These are phyloP conservation scores for Sarcophaga variegata DNA, from an alignment of 2,888 invertebrate species.

Conservation along the genomic window DNA sequence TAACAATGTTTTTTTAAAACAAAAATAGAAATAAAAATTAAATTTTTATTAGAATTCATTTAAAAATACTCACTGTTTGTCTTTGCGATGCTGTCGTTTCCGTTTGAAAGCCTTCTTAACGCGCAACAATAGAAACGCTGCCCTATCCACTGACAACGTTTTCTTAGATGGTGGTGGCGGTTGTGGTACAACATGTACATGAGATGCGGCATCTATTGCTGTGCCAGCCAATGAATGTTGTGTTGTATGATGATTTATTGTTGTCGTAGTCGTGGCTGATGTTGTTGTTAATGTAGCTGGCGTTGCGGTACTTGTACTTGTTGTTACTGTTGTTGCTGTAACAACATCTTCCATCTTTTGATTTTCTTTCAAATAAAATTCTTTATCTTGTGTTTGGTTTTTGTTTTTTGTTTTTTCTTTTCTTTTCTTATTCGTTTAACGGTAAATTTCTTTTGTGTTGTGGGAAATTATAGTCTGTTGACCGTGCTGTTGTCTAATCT, in stretches of 20 bases:
- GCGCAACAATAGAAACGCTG: conserved; percentile 92
- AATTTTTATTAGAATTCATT: background rate
- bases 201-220: background rate
- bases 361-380: background rate
- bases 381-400: conserved; percentile 18
- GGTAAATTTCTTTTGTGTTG: conserved; percentile 11
- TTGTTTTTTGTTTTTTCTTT: background rate
- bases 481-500: background rate
- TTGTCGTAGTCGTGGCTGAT: background rate
- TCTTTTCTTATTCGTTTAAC: background rate
- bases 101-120: conserved; percentile 95
- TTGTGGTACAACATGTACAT: background rate
- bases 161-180: conserved; percentile 71
- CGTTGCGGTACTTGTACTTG: conserved; percentile 21
- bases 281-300: conserved; percentile 13
- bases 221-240: conserved; percentile 20
- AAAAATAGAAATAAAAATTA: background rate
- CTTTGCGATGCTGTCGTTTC: conserved; percentile 93
- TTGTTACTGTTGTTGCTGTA: conserved; percentile 52
- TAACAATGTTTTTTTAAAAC: too few species aligned
- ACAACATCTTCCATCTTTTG: conserved; percentile 64
- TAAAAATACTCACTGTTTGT: conserved; percentile 88
- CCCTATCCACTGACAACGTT: conserved; percentile 92
- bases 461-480: too few species aligned
- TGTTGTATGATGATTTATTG: conserved; percentile 33